Evolutionary conservation across 2,113 vertebrate species (phyloP).

Genomic region (Channa argus): DNA sequence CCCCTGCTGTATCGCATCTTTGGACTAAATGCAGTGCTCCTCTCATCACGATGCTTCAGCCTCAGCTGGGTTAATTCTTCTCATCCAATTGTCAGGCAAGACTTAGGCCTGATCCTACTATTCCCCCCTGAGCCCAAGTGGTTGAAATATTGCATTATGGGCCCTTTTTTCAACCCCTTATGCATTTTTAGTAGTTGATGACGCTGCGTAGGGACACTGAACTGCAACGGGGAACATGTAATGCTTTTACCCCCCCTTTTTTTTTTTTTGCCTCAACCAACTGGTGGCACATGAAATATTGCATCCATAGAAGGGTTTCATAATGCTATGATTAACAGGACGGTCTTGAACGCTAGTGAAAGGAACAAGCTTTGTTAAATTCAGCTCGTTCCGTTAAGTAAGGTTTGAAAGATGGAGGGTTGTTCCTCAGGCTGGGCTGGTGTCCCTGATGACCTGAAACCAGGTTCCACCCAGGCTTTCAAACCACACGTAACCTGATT

Average conservation of each 20-base stretch:
- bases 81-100: background rate
- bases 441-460: slow-evolving; percentile 5
- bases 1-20: background rate
- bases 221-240: too few species aligned
- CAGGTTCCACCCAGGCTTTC: background rate
- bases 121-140: too few species aligned
- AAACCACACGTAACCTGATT: slow-evolving; percentile 20
- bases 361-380: accelerated
- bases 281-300: too few species aligned
- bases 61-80: background rate
- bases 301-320: too few species aligned
- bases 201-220: too few species aligned
- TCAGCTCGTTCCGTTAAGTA: background rate
- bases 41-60: background rate
- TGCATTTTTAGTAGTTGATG: too few species aligned
- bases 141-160: too few species aligned
- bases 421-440: background rate
- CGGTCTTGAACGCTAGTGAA: background rate
- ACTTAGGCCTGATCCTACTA: too few species aligned
- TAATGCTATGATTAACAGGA: too few species aligned
- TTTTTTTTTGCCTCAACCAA: too few species aligned
- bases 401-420: background rate
- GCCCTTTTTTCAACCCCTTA: too few species aligned
- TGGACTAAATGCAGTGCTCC: background rate
- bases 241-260: too few species aligned